Percentiles rank a stretch among this genome's conserved stretches.
phyloP scores from a whole-genome alignment of 2,113 vertebrate species.

The Mandrillus leucophaeus region DNA sequence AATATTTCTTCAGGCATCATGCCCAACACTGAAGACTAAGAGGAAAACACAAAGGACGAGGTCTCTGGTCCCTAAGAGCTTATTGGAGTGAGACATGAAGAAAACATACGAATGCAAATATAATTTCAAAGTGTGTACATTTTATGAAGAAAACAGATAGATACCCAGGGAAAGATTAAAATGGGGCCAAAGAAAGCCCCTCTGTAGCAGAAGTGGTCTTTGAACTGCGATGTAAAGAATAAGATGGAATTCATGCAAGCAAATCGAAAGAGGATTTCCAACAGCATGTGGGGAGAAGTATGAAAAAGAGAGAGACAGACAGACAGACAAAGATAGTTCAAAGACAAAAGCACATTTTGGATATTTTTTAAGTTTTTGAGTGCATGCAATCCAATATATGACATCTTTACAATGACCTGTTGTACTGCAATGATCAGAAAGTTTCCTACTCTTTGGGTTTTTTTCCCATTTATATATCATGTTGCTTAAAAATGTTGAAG shows the following conservation, averaged over 20 bases:
- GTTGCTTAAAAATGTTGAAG: constrained; percentile 18
- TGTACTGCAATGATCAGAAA: background rate
- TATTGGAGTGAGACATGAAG: background rate
- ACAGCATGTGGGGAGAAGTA: background rate
- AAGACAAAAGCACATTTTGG: background rate
- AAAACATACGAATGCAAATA: background rate
- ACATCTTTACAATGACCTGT: background rate
- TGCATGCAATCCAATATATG: background rate
- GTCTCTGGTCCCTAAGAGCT: background rate
- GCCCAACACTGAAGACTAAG: background rate
- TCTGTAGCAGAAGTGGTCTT: background rate
- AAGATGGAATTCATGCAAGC: background rate
- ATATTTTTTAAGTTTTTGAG: background rate
- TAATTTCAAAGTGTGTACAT: background rate
- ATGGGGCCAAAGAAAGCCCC: background rate
- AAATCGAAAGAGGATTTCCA: background rate
- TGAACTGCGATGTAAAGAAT: background rate
- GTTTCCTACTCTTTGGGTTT: constrained; percentile 13
- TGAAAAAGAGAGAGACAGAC: background rate
- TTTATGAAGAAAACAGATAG: background rate
- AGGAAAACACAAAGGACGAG: background rate
- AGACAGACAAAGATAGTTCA: background rate
- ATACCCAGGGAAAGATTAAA: background rate
- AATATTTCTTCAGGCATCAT: background rate
- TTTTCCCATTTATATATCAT: background rate